Percentiles rank a stretch among this genome's conserved stretches.
Conservation (phyloP, 35 echinoderm and acorn worm genomes). For the Hemicentrotus pulcherrimus region DNA sequence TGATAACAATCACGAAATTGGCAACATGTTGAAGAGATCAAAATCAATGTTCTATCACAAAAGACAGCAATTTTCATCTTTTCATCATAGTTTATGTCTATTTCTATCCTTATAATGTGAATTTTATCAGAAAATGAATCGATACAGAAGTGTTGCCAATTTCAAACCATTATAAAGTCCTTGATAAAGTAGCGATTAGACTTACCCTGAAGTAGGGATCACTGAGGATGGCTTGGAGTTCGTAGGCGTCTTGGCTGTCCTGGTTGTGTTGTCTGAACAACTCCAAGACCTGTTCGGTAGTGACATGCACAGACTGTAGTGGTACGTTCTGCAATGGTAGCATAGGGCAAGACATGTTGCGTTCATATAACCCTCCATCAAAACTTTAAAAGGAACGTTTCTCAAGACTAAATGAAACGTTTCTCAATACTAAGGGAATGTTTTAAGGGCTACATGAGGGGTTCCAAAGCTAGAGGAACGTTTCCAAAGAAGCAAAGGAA, state of each 20-base stretch:
- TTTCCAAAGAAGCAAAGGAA: neutral
- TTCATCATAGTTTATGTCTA: no score
- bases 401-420: neutral
- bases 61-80: no score
- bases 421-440: neutral
- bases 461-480: neutral
- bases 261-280: slow-evolving; percentile 49
- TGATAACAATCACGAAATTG: no score
- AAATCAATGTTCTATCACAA: no score
- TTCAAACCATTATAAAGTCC: no score
- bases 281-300: slow-evolving; percentile 68
- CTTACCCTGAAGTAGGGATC: slow-evolving; percentile 98
- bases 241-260: slow-evolving; percentile 69
- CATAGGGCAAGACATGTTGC: slow-evolving; percentile 24
- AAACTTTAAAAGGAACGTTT: neutral
- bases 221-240: slow-evolving; percentile 80
- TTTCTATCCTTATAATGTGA: no score
- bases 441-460: no score
- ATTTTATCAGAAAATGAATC: no score
- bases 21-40: no score
- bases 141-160: no score
- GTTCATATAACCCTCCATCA: slow-evolving; percentile 27
- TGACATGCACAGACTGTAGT: slow-evolving; percentile 49
- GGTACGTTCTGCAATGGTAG: slow-evolving; percentile 24
- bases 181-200: neutral